Percentiles rank a stretch among this genome's conserved stretches.
Conservation (phyloP, 2,113 vertebrate species). For the Lophotis ruficrista region DNA sequence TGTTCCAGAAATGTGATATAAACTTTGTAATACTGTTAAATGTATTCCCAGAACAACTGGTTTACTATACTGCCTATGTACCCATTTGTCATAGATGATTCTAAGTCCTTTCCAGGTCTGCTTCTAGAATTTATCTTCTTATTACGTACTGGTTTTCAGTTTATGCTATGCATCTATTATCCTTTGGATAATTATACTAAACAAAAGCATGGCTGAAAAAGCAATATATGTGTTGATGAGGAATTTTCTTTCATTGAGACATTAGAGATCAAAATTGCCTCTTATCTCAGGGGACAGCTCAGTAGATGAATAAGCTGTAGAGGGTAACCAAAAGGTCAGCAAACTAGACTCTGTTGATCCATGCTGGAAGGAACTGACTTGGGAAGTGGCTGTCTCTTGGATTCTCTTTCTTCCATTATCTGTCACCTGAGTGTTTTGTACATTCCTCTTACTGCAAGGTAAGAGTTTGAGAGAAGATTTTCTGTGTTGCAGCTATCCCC, state of each 20-base stretch:
- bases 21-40: neutral
- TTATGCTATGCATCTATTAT: neutral
- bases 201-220: neutral
- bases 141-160: neutral
- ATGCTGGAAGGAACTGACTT: neutral
- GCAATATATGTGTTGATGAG: neutral
- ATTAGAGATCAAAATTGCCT: neutral
- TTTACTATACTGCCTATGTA: neutral
- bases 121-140: neutral
- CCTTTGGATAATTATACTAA: neutral
- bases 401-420: neutral
- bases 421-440: neutral
- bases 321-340: neutral
- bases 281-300: neutral
- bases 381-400: neutral
- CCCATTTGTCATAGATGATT: neutral
- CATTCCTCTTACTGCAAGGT: neutral
- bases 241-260: constrained; percentile 1
- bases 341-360: neutral
- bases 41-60: neutral
- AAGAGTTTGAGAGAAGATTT: neutral
- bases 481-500: neutral
- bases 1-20: neutral
- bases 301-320: neutral
- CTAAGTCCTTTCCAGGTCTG: neutral